Percentiles rank a stretch among this genome's conserved stretches.
These are phyloP conservation scores for Paradisaea rubra DNA, from an alignment of 2,113 vertebrate species.

Conservation along the genomic window DNA sequence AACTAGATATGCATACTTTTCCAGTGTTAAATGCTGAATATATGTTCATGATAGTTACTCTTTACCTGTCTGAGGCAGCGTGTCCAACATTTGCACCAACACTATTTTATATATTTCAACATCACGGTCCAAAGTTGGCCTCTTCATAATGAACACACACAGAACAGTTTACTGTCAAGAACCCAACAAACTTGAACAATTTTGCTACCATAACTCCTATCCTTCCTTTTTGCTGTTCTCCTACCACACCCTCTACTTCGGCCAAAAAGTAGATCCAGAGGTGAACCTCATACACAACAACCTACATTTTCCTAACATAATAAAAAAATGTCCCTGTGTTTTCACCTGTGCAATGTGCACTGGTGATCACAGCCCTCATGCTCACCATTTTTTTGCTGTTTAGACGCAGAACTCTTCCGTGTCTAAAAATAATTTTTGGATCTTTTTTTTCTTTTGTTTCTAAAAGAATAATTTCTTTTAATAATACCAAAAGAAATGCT, in stretches of 20 bases:
- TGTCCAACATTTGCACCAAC: not conserved
- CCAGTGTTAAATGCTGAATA: not conserved
- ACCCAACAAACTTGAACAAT: not conserved
- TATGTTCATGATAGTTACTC: not conserved
- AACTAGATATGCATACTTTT: not conserved
- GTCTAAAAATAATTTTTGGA: not conserved
- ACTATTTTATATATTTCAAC: not conserved
- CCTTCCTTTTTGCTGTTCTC: not conserved
- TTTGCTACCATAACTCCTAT: not conserved
- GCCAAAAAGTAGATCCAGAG: not conserved
- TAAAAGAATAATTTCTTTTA: not conserved
- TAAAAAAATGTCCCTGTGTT: not conserved
- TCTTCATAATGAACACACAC: not conserved
- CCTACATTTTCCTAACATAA: not conserved
- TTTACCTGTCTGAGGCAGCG: not conserved
- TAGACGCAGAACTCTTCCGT: not conserved
- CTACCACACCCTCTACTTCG: not conserved
- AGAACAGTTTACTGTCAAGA: not conserved
- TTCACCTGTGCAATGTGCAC: not conserved
- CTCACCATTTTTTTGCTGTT: not conserved
- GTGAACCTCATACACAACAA: not conserved
- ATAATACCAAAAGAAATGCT: accelerated
- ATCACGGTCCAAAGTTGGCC: not conserved
- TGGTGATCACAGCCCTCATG: accelerated
- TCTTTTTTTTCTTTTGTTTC: not conserved